These are phyloP conservation scores for Monoplex corrugatus DNA, from an alignment of 2,888 invertebrate genomes.

Conservation along the genomic window DNA sequence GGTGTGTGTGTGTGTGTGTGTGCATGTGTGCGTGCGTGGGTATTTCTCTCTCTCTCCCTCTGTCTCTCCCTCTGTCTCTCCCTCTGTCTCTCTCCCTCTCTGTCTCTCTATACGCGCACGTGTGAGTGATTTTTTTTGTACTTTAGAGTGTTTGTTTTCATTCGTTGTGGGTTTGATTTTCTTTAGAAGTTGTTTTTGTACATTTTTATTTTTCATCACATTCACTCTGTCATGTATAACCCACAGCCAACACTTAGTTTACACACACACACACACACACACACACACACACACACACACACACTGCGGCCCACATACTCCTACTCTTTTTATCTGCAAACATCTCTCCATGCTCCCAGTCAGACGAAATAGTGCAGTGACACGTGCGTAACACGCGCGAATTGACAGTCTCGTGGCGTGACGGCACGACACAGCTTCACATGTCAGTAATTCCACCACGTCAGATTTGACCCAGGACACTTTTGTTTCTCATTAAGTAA, in stretches of 20 bases:
- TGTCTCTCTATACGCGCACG: not conserved
- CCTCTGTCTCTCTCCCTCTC: not conserved
- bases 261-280: not conserved
- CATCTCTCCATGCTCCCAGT: too few relatives aligned
- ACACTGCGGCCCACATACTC: not conserved
- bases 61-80: not conserved
- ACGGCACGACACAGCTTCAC: too few relatives aligned
- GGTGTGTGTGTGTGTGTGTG: not conserved
- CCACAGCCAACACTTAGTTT: not conserved
- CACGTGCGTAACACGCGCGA: too few relatives aligned
- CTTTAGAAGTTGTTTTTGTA: not conserved
- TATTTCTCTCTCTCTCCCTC: not conserved
- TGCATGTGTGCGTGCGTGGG: not conserved
- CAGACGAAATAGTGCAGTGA: too few relatives aligned
- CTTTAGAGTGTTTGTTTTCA: not conserved
- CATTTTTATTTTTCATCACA: not conserved
- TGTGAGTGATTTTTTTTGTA: not conserved
- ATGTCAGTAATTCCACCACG: too few relatives aligned
- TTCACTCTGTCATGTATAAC: not conserved
- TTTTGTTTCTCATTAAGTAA: too few relatives aligned
- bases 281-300: slow-evolving; percentile 30
- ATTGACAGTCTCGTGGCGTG: too few relatives aligned
- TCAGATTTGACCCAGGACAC: too few relatives aligned
- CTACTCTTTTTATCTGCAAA: not conserved
- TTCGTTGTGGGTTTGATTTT: not conserved